Percentiles rank a stretch among this genome's conserved stretches.
Conservation (phyloP, 2,888 invertebrate species). For the Diplazon laetatorius region DNA sequence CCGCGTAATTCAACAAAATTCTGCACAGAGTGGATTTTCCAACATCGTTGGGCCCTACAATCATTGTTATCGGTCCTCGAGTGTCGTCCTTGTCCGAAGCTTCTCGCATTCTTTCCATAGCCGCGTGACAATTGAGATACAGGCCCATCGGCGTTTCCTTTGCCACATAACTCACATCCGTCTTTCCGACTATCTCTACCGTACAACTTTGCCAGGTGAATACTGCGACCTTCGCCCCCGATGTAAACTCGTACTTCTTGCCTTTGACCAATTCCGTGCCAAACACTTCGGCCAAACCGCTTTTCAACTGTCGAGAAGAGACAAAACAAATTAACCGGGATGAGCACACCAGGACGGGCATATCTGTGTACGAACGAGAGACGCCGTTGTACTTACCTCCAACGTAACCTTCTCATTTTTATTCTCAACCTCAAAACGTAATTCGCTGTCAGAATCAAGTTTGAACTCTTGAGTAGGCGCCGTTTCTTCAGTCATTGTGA, state of each 20-base stretch:
- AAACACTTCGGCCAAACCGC: conserved; percentile 97
- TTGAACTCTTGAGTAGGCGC: conserved; percentile 87
- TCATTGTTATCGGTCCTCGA: conserved; percentile 93
- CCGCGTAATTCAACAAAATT: conserved; percentile 97
- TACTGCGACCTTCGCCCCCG: conserved; percentile 96
- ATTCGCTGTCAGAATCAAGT: conserved; percentile 93
- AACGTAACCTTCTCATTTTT: conserved; percentile 92
- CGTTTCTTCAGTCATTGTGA: conserved; percentile 78
- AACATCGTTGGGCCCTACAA: conserved; percentile 97
- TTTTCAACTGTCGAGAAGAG: conserved; percentile 87
- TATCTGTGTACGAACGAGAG: too few species aligned
- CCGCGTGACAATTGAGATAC: conserved; percentile 97
- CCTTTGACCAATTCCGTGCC: conserved; percentile 97
- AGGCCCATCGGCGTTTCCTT: conserved; percentile 98
- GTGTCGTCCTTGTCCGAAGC: conserved; percentile 90
- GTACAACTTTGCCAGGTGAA: conserved; percentile 98
- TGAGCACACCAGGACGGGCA: too few species aligned
- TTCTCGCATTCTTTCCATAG: conserved; percentile 94
- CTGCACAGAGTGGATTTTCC: conserved; percentile 97
- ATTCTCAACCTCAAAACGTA: conserved; percentile 97
- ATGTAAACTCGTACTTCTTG: conserved; percentile 94
- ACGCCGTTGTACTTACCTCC: conserved; percentile 88
- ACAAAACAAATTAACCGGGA: too few species aligned
- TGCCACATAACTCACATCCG: conserved; percentile 96
- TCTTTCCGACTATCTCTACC: conserved; percentile 92